Conservation (phyloP, 2,888 invertebrate species). For the Prenolepis imparis region DNA sequence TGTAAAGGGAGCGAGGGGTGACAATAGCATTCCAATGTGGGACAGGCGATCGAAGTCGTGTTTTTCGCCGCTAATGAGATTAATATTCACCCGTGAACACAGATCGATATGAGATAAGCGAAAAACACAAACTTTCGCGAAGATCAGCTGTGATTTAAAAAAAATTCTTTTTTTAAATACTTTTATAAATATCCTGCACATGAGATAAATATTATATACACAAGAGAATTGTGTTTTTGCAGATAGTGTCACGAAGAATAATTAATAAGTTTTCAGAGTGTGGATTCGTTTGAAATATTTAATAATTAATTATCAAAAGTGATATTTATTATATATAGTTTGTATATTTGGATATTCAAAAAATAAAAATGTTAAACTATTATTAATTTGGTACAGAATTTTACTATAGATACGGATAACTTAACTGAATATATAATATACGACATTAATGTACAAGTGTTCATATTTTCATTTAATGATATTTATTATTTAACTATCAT, state of each 20-base stretch:
- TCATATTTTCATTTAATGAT: too few species aligned
- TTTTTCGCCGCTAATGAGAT: constrained; percentile 51
- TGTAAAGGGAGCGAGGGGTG: constrained; percentile 5
- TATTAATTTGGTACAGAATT: neutral
- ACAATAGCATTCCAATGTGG: constrained; percentile 43
- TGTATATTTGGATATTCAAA: neutral
- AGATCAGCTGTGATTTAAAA: neutral
- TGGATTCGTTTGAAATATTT: too few species aligned
- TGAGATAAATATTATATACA: neutral
- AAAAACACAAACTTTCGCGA: constrained; percentile 17
- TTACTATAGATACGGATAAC: neutral
- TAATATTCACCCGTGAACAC: constrained; percentile 42
- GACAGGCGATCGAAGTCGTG: constrained; percentile 48
- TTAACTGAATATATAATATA: constrained; percentile 10
- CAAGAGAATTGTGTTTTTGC: neutral
- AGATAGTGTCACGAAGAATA: neutral
- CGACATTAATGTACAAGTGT: neutral
- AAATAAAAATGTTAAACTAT: constrained; percentile 1
- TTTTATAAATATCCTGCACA: neutral
- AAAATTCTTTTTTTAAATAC: neutral
- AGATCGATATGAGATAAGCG: constrained; percentile 14
- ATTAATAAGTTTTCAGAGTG: too few species aligned
- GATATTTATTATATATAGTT: neutral
- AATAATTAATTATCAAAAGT: constrained; percentile 18
- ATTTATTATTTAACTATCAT: neutral